Base-by-base conservation (phyloP, 2,113 vertebrate species). In the Cyprinus carpio region DNA sequence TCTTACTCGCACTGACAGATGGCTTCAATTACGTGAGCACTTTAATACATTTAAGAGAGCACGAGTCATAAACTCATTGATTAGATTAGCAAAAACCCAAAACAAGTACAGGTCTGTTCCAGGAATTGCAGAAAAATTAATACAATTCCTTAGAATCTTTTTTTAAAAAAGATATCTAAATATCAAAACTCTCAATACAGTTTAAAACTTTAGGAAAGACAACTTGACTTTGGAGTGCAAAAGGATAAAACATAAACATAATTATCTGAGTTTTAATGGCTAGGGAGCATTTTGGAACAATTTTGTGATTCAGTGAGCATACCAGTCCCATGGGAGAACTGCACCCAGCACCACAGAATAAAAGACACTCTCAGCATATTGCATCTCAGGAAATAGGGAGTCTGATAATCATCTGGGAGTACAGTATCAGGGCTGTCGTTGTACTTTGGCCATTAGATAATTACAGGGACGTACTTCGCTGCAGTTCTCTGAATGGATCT, bases 21-120 rank as follows among this genome's bases (percentile, higher is more conserved):
- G 87, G 85, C 87, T 84, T 40, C 84, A 87, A 86, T 89, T 86
- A 90, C 65, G 86, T 85, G 43, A 84, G 75, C 84, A 76, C 82
- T 89, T 86, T 88, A 87, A 87, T 88, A 84, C 72, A 87, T 86
- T 87, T 86, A 87, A 89, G 76, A 77, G 77, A 86, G 69, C 85
- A 82, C 79, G 49, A 83, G 34, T 87, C 84, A 89, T 85, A 85
- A 87, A 89, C 78, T 25, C 72, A 87, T 76, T 75, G 85, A 89
- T 90, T 89, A 87, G 74, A 89, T 91, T 87, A 88, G 71, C 82
- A 88, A 84, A 84, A 87, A 72, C 65, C 74, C 40, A 79, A 79
- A 88, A 83, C 82, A 85, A 79, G 72, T 72, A 71, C 49, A 25
- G 67, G 58, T 56, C 58, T 87, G 78, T 80, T 77, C 46, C 71